Evolutionary conservation across 35 echinoderm and acorn worm genomes (phyloP).

Genomic region (Ptychodera flava): DNA sequence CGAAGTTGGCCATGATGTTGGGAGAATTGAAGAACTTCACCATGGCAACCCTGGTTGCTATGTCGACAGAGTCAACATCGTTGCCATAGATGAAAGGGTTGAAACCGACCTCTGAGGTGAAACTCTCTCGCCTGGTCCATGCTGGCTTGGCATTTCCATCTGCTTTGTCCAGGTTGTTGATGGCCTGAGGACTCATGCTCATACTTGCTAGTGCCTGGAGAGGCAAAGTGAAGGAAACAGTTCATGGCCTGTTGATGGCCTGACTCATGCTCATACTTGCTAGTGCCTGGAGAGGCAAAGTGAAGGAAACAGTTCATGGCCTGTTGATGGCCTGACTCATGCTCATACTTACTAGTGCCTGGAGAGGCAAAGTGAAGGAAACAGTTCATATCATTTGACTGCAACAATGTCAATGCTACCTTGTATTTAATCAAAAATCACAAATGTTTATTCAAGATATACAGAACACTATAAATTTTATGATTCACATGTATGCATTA

Average conservation of each 20-base stretch:
- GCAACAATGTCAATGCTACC: too few relatives aligned
- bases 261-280: slow-evolving; percentile 87
- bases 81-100: slow-evolving; percentile 84
- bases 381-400: too few relatives aligned
- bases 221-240: neutral
- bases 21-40: slow-evolving; percentile 82
- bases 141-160: slow-evolving; percentile 50
- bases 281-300: slow-evolving; percentile 37
- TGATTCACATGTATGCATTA: too few relatives aligned
- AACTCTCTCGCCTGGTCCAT: slow-evolving; percentile 15
- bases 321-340: slow-evolving; percentile 77
- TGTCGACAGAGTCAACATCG: slow-evolving; percentile 91
- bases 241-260: slow-evolving; percentile 69
- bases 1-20: slow-evolving; percentile 74
- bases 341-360: slow-evolving; percentile 83
- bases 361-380: neutral
- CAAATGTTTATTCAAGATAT: too few relatives aligned
- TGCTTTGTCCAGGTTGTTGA: slow-evolving; percentile 83
- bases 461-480: too few relatives aligned
- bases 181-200: slow-evolving; percentile 74
- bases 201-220: slow-evolving; percentile 73
- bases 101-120: slow-evolving; percentile 47
- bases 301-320: neutral
- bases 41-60: slow-evolving; percentile 90
- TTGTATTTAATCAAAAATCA: too few relatives aligned